phyloP scores from a whole-genome alignment of 2,888 invertebrate genomes.

The Ormia ochracea region DNA sequence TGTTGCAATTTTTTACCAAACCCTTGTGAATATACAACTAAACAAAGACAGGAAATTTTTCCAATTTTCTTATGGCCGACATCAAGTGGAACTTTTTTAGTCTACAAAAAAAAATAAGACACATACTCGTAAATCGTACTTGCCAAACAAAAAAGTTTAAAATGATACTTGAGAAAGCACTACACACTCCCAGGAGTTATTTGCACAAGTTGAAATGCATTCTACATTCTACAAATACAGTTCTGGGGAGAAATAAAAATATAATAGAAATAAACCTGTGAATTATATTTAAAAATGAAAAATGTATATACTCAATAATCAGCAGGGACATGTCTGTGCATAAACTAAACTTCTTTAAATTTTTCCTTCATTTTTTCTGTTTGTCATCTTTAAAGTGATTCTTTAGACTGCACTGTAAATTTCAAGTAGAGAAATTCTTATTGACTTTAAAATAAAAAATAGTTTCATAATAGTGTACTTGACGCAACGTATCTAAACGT shows the following conservation, averaged over 20 bases:
- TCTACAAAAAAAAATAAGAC: too few relatives aligned
- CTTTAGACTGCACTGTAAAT: too few relatives aligned
- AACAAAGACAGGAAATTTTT: not conserved
- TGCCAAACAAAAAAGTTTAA: not conserved
- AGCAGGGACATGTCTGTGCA: slow-evolving; percentile 9
- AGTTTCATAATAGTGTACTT: too few relatives aligned
- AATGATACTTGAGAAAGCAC: not conserved
- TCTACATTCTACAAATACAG: too few relatives aligned
- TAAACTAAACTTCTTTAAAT: not conserved
- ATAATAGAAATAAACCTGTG: not conserved
- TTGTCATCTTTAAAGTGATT: not conserved
- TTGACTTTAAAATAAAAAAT: too few relatives aligned
- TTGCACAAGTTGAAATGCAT: not conserved
- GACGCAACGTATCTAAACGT: too few relatives aligned
- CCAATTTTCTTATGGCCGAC: not conserved
- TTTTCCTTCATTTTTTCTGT: not conserved
- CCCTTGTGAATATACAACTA: not conserved
- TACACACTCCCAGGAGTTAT: slow-evolving; percentile 24
- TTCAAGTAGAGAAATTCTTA: too few relatives aligned
- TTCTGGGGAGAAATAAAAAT: not conserved
- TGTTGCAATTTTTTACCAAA: not conserved
- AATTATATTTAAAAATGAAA: not conserved
- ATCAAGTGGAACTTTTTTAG: not conserved
- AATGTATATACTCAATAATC: not conserved
- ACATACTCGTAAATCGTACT: not conserved